A percentile compares a stretch with the other conserved stretches of the same genome.
These are phyloP conservation scores for Isotomurus palustris DNA, from an alignment of 2,888 invertebrate genomes.

Conservation along the genomic window DNA sequence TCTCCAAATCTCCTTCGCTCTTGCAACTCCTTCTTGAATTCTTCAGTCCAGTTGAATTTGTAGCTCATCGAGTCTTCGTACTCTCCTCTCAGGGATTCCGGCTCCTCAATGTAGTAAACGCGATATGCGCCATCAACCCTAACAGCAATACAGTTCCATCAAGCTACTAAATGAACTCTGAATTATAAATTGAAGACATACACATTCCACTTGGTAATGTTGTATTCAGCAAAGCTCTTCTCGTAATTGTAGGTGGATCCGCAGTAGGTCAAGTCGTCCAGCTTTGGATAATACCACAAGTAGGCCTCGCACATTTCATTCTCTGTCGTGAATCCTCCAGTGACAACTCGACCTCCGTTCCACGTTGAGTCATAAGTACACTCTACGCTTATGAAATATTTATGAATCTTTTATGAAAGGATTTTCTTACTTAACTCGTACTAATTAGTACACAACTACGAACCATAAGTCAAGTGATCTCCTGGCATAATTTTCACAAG, in stretches of 20 bases:
- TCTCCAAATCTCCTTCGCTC: background rate
- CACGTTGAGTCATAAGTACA: slow-evolving; percentile 7
- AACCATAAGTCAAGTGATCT: slow-evolving; percentile 33
- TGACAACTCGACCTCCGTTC: background rate
- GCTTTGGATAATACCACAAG: slow-evolving; percentile 6
- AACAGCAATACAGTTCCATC: background rate
- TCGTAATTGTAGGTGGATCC: background rate
- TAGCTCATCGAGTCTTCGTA: slow-evolving; percentile 8
- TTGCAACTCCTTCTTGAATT: slow-evolving; percentile 8
- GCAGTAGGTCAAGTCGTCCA: background rate
- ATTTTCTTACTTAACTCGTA: too few species aligned
- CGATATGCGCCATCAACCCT: background rate
- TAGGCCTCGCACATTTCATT: slow-evolving; percentile 10
- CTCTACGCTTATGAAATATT: background rate
- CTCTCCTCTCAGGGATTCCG: slow-evolving; percentile 8
- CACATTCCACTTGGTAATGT: background rate
- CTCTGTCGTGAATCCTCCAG: slow-evolving; percentile 1
- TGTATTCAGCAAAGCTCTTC: background rate
- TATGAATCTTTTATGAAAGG: too few species aligned
- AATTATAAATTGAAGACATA: background rate
- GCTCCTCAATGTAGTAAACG: slow-evolving; percentile 7
- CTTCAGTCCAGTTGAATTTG: slow-evolving; percentile 14
- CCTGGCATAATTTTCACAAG: slow-evolving; percentile 15
- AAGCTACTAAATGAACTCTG: background rate
- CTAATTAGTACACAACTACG: background rate